Percentiles rank a stretch among this genome's conserved stretches.
phyloP scores from a whole-genome alignment of 2,888 invertebrate genomes.

The Ischnus inquisitorius region DNA sequence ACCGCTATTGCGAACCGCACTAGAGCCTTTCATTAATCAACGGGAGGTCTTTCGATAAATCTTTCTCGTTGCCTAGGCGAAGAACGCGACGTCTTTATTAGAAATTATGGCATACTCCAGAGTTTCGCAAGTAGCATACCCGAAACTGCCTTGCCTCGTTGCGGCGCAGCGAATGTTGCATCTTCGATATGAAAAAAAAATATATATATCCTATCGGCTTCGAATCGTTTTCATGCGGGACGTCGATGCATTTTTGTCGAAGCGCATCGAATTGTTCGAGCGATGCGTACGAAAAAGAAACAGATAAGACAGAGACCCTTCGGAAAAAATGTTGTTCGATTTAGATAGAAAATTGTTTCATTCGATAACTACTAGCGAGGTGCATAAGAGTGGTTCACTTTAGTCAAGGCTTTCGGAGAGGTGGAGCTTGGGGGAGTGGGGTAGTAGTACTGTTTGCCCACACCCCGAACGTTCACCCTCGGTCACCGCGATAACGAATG shows the following conservation, averaged over 20 bases:
- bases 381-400: conserved; percentile 51
- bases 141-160: conserved; percentile 36
- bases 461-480: conserved; percentile 36
- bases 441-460: conserved; percentile 19
- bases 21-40: conserved; percentile 73
- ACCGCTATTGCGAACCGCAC: conserved; percentile 68
- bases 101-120: conserved; percentile 70
- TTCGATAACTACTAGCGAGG: conserved; percentile 46
- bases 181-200: background rate
- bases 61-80: conserved; percentile 58
- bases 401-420: conserved; percentile 59
- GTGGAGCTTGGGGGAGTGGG: background rate
- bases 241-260: conserved; percentile 36
- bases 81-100: conserved; percentile 69
- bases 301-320: conserved; percentile 17
- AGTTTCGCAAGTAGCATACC: conserved; percentile 60
- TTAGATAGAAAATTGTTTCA: conserved; percentile 59
- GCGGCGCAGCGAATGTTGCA: conserved; percentile 17
- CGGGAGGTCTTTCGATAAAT: conserved; percentile 73
- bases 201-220: background rate
- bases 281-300: conserved; percentile 30
- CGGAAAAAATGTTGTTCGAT: conserved; percentile 51
- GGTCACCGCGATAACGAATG: conserved; percentile 70
- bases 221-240: background rate
- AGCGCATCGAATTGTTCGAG: conserved; percentile 28